Conservation (phyloP, 2,797 vertebrate genomes). For the Clarias pachynema region DNA sequence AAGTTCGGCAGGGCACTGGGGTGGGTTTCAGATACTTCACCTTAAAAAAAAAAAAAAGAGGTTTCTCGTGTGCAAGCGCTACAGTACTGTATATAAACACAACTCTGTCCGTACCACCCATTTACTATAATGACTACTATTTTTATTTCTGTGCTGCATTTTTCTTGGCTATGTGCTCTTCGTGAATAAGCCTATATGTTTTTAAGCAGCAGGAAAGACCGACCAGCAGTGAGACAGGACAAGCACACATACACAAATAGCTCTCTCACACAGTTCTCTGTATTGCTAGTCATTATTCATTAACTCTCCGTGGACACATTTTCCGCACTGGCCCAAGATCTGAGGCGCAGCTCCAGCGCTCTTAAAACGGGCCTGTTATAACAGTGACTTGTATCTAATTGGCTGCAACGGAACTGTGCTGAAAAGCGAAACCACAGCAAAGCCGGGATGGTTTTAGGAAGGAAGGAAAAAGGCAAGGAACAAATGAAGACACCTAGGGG, state of each 20-base stretch:
- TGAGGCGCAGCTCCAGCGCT: constrained; percentile 55
- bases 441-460: constrained; percentile 33
- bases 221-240: constrained; percentile 30
- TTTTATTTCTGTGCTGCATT: constrained; percentile 47
- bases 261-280: constrained; percentile 51
- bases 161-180: constrained; percentile 42
- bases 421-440: constrained; percentile 64
- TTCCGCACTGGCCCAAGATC: constrained; percentile 61
- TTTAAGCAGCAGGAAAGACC: constrained; percentile 39
- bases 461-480: constrained; percentile 50
- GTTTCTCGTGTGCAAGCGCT: constrained; percentile 3
- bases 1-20: neutral
- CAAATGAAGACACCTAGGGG: constrained; percentile 63
- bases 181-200: constrained; percentile 47
- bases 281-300: constrained; percentile 66
- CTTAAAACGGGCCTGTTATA: constrained; percentile 61
- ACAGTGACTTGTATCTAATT: constrained; percentile 60
- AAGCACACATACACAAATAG: constrained; percentile 31
- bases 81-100: neutral
- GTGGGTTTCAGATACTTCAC: neutral
- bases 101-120: neutral
- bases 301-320: constrained; percentile 59
- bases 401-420: constrained; percentile 58
- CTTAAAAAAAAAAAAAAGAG: neutral
- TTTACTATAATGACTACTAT: constrained; percentile 33